Conservation (phyloP, 2,113 vertebrate genomes). For the Protobothrops mucrosquamatus region DNA sequence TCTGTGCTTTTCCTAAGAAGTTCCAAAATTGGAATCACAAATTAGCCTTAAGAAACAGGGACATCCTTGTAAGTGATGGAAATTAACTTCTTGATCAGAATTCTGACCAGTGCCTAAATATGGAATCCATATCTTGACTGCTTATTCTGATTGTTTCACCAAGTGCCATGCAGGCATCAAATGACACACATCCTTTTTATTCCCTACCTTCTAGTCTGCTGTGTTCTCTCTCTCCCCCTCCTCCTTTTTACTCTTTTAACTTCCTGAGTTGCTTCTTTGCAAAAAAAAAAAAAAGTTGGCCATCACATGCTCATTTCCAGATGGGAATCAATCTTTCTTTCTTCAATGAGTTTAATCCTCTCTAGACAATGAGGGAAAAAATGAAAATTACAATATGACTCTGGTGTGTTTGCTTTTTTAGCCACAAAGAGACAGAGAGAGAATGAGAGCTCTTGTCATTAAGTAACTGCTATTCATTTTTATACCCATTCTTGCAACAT, state of each 20-base stretch:
- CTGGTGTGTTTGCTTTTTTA: slow-evolving; percentile 6
- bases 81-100: neutral
- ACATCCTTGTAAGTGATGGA: neutral
- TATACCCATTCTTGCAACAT: neutral
- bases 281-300: too few relatives aligned
- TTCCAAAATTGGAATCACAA: neutral
- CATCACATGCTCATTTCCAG: neutral
- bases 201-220: neutral
- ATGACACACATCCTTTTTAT: neutral
- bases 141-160: neutral
- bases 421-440: neutral
- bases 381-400: neutral
- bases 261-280: neutral
- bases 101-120: neutral
- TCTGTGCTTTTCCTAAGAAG: neutral
- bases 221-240: neutral
- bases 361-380: neutral
- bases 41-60: neutral
- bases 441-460: neutral
- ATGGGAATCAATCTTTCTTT: neutral
- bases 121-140: neutral
- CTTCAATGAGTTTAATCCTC: neutral
- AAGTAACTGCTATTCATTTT: neutral
- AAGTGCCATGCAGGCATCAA: neutral
- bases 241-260: neutral